A percentile compares a stretch with the other conserved stretches of the same genome.
Evolutionary conservation across 2,113 vertebrate genomes (phyloP).

Genomic region (Tamias sibiricus): DNA sequence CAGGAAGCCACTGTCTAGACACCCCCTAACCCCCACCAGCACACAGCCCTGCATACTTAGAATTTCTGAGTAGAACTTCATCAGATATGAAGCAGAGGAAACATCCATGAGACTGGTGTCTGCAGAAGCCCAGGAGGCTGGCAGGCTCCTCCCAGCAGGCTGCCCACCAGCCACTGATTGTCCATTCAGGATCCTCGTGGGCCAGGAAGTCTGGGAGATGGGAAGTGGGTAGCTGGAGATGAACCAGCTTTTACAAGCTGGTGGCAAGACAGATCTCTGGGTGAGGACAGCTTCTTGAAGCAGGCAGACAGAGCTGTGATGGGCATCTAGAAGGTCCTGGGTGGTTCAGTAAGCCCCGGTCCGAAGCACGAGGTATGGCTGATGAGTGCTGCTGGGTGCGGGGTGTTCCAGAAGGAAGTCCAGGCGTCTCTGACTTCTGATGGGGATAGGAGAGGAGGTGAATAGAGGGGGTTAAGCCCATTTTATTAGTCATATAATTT

Average conservation of each 20-base stretch:
- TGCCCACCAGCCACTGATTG: neutral
- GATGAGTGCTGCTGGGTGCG: accelerated
- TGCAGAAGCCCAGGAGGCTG: neutral
- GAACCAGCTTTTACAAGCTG: neutral
- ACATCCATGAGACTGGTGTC: neutral
- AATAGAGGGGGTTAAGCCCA: accelerated
- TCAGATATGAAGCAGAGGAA: neutral
- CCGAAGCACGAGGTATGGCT: neutral
- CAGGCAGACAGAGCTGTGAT: neutral
- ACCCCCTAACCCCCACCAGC: no score
- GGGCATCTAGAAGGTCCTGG: neutral
- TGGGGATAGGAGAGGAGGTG: neutral
- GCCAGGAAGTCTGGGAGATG: neutral
- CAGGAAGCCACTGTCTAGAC: neutral
- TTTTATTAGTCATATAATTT: neutral
- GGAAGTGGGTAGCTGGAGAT: neutral
- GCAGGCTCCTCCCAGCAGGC: neutral
- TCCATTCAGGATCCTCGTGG: neutral
- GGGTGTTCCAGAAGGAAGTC: neutral
- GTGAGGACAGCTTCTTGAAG: conserved; percentile 37
- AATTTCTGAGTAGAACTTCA: neutral
- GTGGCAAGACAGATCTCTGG: neutral
- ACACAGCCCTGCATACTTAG: neutral
- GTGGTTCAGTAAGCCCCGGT: neutral
- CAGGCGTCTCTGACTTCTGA: neutral